phyloP scores from a whole-genome alignment of 2,113 vertebrate species.

The Pollimyrus isidori region DNA sequence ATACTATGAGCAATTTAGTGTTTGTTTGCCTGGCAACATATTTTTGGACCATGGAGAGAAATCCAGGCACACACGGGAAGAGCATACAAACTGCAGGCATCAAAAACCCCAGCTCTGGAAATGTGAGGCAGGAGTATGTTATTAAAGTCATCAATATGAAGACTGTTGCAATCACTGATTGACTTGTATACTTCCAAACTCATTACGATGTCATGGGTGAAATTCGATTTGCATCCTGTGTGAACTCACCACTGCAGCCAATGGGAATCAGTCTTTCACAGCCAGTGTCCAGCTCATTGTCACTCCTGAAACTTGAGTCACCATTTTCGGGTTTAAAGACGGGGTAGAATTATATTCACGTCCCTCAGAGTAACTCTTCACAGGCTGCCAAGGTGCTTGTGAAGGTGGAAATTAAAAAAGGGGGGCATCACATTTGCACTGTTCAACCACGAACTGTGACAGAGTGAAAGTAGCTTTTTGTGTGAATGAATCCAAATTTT shows the following conservation, averaged over 20 bases:
- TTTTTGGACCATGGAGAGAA: neutral
- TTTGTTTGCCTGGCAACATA: neutral
- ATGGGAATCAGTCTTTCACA: neutral
- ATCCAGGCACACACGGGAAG: neutral
- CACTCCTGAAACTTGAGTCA: neutral
- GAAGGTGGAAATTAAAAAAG: neutral
- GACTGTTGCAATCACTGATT: neutral
- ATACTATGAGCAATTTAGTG: neutral
- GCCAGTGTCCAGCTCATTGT: neutral
- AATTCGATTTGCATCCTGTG: neutral
- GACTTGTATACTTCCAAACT: neutral
- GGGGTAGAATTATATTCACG: neutral
- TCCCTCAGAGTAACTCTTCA: neutral
- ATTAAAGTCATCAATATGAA: neutral
- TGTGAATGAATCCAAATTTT: neutral
- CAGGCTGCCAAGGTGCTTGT: neutral
- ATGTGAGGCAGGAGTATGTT: neutral
- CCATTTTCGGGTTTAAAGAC: neutral
- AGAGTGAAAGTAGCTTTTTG: neutral
- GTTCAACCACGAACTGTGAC: neutral
- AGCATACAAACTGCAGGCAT: neutral
- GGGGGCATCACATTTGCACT: neutral
- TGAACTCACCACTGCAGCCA: neutral
- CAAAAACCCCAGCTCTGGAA: neutral
- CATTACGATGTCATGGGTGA: neutral